Evolutionary conservation across 2,888 invertebrate species (phyloP).

Genomic region (Lasioglossum marginatum): DNA sequence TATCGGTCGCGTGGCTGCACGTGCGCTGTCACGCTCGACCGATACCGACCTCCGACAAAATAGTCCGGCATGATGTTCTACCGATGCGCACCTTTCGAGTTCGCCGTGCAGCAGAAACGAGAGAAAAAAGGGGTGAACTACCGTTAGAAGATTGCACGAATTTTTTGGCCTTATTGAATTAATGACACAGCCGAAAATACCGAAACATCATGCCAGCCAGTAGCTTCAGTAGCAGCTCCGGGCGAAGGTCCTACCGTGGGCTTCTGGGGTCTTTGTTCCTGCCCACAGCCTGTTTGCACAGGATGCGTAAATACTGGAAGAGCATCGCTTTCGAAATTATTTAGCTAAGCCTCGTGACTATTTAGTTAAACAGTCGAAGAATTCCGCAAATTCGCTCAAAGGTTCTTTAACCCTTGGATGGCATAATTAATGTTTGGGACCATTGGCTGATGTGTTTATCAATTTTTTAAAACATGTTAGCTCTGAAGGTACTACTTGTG

Average conservation of each 20-base stretch:
- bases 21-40: constrained; percentile 14
- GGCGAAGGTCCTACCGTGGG: background rate
- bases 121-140: background rate
- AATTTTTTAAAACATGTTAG: too few relatives aligned
- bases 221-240: background rate
- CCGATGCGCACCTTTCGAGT: background rate
- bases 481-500: too few relatives aligned
- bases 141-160: background rate
- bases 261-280: background rate
- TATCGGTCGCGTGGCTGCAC: constrained; percentile 8
- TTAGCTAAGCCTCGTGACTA: background rate
- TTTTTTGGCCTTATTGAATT: background rate
- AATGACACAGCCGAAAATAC: background rate
- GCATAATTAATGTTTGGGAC: too few relatives aligned
- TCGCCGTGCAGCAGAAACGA: background rate
- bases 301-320: background rate
- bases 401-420: background rate
- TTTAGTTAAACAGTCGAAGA: background rate
- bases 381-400: background rate
- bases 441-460: too few relatives aligned
- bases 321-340: background rate
- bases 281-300: background rate
- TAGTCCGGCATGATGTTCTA: background rate
- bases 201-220: background rate
- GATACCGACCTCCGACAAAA: background rate